Evolutionary conservation across 2,888 invertebrate genomes (phyloP).

Genomic region (Auanema freiburgensis): DNA sequence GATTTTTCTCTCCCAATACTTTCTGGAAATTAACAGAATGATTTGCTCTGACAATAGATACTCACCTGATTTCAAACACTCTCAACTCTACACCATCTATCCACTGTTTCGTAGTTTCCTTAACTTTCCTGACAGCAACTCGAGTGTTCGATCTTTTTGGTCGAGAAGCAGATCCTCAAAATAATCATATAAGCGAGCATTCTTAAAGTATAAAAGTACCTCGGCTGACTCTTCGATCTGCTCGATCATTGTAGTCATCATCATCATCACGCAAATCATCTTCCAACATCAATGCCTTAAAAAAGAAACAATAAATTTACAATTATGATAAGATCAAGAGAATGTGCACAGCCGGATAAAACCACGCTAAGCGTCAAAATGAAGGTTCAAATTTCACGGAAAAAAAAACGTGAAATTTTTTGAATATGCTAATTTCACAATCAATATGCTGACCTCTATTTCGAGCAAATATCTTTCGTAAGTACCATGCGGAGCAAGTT

Average conservation of each 20-base stretch:
- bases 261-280: constrained; percentile 29
- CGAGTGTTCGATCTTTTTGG: constrained; percentile 10
- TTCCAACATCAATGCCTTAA: constrained; percentile 49
- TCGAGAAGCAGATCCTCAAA: constrained; percentile 1
- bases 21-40: not conserved
- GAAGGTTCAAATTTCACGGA: not conserved
- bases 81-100: constrained; percentile 58
- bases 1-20: constrained; percentile 3
- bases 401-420: not conserved
- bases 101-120: constrained; percentile 30
- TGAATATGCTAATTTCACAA: too few relatives aligned
- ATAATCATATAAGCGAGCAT: not conserved
- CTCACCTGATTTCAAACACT: constrained; percentile 50
- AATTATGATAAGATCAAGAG: too few relatives aligned
- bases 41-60: not conserved
- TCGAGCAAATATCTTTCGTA: constrained; percentile 43
- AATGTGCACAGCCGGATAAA: not conserved
- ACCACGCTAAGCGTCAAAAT: not conserved
- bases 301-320: constrained; percentile 17
- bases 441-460: constrained; percentile 12
- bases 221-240: not conserved
- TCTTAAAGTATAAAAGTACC: too few relatives aligned
- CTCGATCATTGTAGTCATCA: constrained; percentile 25
- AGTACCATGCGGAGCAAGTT: constrained; percentile 58
- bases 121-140: constrained; percentile 9